Evolutionary conservation across 2,797 vertebrate genomes (phyloP), one percentile per base, ranked within the genome.

Genomic region (Melanotaenia boesemani): DNA sequence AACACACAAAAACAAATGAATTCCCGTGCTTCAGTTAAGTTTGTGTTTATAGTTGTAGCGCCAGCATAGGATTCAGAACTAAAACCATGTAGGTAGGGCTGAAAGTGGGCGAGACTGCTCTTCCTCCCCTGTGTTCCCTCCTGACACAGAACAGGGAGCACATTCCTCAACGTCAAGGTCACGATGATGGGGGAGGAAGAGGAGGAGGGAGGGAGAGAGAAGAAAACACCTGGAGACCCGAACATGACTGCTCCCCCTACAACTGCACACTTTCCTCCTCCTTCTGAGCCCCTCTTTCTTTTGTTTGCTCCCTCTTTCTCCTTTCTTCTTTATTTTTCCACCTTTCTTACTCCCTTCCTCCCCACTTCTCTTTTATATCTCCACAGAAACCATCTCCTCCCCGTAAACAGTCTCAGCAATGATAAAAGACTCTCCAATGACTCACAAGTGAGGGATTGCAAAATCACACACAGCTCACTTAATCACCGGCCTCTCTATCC

Each of bases 101-200:
- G 77, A 77, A 69, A 63, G 79, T 57, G 79, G 79, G 80, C 68
- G 74, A 82, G 68, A 70, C 64, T 66, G 72, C 64, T 82, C 72
- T 77, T 61, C 69, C 76, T 64, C 70, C 67, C 65, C 37, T 18
- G 77, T 46, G 74, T 50, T 84, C 81, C 72, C 81, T 79, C 79
- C 77, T 70, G 82, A 89, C 87, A 85, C 85, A 74, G 81, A 91
- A 88, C 81, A 88, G 89, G 90, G 90, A 91, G 88, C 88, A 88
- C 91, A 93, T 93, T 94, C 93, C 92, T 92, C 83, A 73, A 74
- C 84, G 90, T 93, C 92, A 94, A 93, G 91, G 89, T 92, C 91
- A 92, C 84, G 61, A 32, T 67, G 54, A 86, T 64, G 84, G 68
- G 82, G 66, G 79, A 50, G 70, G 68, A 81, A 67, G 62, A 22